Base-by-base conservation (phyloP, 2,113 vertebrate species). In the Rhynchopsitta pachyrhyncha region DNA sequence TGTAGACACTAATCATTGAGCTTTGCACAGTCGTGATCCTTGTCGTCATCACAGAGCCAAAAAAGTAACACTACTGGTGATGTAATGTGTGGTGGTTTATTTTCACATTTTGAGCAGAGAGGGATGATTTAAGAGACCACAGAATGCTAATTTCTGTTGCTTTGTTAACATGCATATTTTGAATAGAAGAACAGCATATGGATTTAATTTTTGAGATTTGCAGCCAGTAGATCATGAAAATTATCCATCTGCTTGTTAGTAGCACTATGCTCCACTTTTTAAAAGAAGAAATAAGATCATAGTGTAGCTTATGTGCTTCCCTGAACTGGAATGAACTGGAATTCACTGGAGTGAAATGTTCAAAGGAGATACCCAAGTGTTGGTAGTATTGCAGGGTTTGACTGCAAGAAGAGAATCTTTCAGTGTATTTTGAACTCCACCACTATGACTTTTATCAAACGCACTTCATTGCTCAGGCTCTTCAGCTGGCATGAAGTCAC, bases 171-270 rank as follows among this genome's bases (percentile, higher is more conserved):
- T 90, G 63, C 35, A 13, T 66, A 70, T 90, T 95, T 92, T 67
- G 84, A 96, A 55, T 82, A 33, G 62, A 69, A 90, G 57, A 91
- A 60, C 14, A 83, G 66, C 69, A 90, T 96, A 83, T 75, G 59
- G 91, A 64, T 90, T 93, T 91, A 90, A 92, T 95, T 94, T 90
- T 60, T 87, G 68, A 86, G 22, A 78, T 69, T 86, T 88, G 60
- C 55, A 88, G 80, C 47, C 86, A 86, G 66, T 66, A 76, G 55
- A 46, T 63, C 5, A 0, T 88, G 91, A 92, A 83, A 85, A n/a
- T 64, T 95, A 88, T 91, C 53, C 66, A 44, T 91, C 49, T 93
- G 79, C 63, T 93, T 91, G 13, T 79, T 75, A 86, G 73, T 33
- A 62, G 52, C 37, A 27, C 80, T 82, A 3, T 47, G 31, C 12